Conservation (phyloP, 1,140 invertebrate genomes). For the Mizuhopecten yessoensis region DNA sequence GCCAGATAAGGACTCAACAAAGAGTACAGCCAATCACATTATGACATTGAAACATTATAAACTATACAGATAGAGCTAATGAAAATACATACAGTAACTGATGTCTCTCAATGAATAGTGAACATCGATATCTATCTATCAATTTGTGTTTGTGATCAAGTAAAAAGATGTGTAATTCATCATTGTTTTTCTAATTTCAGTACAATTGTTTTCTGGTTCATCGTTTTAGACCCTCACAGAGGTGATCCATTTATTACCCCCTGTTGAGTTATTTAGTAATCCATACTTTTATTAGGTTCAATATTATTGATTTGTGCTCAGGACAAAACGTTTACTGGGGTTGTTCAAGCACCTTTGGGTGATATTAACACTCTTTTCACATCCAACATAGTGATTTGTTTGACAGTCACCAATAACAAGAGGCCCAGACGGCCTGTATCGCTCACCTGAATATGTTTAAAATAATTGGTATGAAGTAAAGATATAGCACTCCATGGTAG, state of each 20-base stretch:
- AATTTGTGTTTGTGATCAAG: neutral
- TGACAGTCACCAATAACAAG: neutral
- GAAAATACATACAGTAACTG: constrained; percentile 2
- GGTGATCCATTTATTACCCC: neutral
- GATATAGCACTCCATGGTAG: too few relatives aligned
- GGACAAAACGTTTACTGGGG: neutral
- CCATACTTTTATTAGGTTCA: neutral
- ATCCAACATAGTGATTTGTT: neutral
- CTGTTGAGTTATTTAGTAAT: neutral
- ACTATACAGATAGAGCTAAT: neutral
- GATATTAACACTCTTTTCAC: neutral
- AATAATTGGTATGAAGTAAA: too few relatives aligned
- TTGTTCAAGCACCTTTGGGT: neutral
- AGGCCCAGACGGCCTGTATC: too few relatives aligned
- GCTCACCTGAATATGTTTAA: too few relatives aligned
- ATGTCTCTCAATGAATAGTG: neutral
- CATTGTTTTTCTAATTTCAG: neutral
- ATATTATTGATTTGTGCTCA: neutral
- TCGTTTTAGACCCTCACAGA: neutral
- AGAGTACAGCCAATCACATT: neutral
- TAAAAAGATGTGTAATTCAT: neutral
- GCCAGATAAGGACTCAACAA: neutral
- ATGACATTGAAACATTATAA: neutral
- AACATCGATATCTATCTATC: too few relatives aligned
- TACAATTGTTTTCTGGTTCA: neutral